Percentiles rank a stretch among this genome's conserved stretches.
These are phyloP conservation scores for Plagiodera versicolora DNA, from an alignment of 2,888 invertebrate genomes.

Conservation along the genomic window DNA sequence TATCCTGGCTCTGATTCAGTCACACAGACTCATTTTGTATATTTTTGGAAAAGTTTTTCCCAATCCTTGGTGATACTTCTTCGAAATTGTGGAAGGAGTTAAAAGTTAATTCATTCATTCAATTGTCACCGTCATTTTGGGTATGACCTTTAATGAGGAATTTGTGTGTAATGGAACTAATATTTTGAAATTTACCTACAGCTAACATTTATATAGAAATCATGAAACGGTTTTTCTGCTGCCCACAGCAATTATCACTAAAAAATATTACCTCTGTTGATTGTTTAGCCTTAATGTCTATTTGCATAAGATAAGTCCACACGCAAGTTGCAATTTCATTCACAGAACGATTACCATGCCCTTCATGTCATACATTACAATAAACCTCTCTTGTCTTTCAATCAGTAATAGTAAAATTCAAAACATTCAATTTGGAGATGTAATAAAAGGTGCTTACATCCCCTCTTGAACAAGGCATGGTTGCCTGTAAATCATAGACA, in stretches of 20 bases:
- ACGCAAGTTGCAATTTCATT: conserved; percentile 45
- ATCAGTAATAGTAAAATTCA: conserved; percentile 35
- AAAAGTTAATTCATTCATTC: too few species aligned
- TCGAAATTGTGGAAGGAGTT: too few species aligned
- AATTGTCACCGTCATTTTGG: conserved; percentile 28
- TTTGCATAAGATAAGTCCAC: conserved; percentile 39
- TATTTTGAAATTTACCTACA: background rate
- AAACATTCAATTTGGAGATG: conserved; percentile 32
- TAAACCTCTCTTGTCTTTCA: conserved; percentile 29
- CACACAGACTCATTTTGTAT: too few species aligned
- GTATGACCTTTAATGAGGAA: conserved; percentile 25
- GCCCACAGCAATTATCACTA: conserved; percentile 11
- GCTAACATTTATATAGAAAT: background rate
- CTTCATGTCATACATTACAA: conserved; percentile 45
- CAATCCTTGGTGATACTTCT: too few species aligned
- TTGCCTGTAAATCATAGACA: conserved; percentile 34
- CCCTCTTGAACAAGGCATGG: conserved; percentile 32
- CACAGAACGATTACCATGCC: conserved; percentile 43
- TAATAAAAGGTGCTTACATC: conserved; percentile 36
- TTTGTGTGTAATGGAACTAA: conserved; percentile 25
- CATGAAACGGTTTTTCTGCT: conserved; percentile 5
- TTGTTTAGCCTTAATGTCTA: background rate
- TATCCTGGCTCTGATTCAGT: too few species aligned
- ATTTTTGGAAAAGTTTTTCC: too few species aligned
- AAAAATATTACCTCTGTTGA: background rate